Conservation (phyloP, 1,140 invertebrate genomes). For the Drosophila suzukii region DNA sequence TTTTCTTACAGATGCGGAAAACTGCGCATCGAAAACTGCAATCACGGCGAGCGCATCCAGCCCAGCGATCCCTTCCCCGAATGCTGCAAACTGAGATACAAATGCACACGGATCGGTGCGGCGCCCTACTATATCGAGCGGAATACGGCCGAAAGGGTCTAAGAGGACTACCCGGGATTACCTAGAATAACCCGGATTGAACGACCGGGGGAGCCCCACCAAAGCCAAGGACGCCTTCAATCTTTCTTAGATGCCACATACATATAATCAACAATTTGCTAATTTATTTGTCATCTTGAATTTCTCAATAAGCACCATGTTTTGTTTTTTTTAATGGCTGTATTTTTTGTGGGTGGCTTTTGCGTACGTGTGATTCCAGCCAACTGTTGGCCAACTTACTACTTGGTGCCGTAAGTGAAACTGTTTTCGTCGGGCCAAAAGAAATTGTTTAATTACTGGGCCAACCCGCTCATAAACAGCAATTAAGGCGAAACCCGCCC, state of each 20-base stretch:
- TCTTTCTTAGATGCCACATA: conserved; percentile 1
- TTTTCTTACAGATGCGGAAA: conserved; percentile 64
- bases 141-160: conserved; percentile 42
- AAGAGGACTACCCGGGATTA: conserved; percentile 4
- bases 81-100: conserved; percentile 76
- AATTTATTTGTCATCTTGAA: conserved; percentile 46
- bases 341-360: conserved; percentile 6
- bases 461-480: conserved; percentile 78
- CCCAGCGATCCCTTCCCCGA: conserved; percentile 74
- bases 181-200: background rate
- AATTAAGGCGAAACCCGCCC: conserved; percentile 59
- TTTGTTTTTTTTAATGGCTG: conserved; percentile 24
- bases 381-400: background rate
- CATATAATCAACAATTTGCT: conserved; percentile 35
- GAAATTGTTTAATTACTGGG: conserved; percentile 70
- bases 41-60: conserved; percentile 71
- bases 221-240: conserved; percentile 24
- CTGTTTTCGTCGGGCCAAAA: conserved; percentile 35
- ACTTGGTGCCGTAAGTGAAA: conserved; percentile 11
- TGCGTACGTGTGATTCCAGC: background rate
- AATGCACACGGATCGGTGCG: conserved; percentile 69
- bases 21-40: conserved; percentile 69
- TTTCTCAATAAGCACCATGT: conserved; percentile 34
- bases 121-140: conserved; percentile 71
- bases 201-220: background rate